Conservation (phyloP, 2,113 vertebrate genomes). For the Equus przewalskii region DNA sequence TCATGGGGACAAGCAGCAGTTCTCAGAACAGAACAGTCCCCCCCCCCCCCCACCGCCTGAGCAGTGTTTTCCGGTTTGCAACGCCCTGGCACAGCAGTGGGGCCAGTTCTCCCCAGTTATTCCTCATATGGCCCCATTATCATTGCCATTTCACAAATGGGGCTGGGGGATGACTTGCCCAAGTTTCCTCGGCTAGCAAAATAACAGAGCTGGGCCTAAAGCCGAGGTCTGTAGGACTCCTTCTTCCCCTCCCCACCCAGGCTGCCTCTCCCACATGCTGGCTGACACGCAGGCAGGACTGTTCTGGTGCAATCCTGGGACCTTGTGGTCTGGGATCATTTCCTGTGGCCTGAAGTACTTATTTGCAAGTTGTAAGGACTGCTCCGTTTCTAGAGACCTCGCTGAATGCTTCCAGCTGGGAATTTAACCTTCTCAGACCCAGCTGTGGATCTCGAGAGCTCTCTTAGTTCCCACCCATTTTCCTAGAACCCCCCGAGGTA, state of each 20-base stretch:
- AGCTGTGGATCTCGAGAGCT: conserved; percentile 64
- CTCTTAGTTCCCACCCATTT: conserved; percentile 69
- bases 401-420: conserved; percentile 82
- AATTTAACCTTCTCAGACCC: conserved; percentile 83
- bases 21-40: background rate
- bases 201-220: conserved; percentile 15
- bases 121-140: background rate
- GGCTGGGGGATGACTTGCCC: background rate
- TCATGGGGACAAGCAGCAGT: background rate
- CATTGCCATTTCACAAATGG: conserved; percentile 27
- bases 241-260: background rate
- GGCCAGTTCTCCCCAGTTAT: background rate
- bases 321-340: conserved; percentile 83
- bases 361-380: conserved; percentile 82
- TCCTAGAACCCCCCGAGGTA: conserved; percentile 52
- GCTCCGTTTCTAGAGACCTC: conserved; percentile 74
- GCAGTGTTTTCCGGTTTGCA: background rate
- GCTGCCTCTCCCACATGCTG: conserved; percentile 54
- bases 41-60: background rate
- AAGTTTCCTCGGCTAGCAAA: background rate
- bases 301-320: conserved; percentile 69
- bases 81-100: background rate
- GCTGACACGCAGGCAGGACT: conserved; percentile 75
- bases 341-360: conserved; percentile 84
- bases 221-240: background rate